These are phyloP conservation scores for Chrysemys picta DNA, from an alignment of 2,113 vertebrate genomes.

Conservation along the genomic window DNA sequence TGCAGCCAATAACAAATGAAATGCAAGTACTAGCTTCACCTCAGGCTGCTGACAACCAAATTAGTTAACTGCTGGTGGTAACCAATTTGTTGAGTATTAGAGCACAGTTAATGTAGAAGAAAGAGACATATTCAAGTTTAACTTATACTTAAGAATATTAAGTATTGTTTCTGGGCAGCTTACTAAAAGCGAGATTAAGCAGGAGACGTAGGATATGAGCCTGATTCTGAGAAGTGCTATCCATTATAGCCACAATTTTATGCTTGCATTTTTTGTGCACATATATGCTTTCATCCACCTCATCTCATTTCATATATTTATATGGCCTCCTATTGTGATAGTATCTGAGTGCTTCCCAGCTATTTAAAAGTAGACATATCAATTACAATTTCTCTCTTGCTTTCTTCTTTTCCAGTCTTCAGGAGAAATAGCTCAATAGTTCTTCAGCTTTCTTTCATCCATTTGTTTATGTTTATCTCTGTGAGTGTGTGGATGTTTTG, in stretches of 20 bases:
- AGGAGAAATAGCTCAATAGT: constrained; percentile 34
- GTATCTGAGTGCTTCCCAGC: constrained; percentile 8
- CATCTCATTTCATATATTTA: constrained; percentile 25
- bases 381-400: constrained; percentile 28
- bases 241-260: constrained; percentile 26
- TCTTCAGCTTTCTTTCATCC: constrained; percentile 46
- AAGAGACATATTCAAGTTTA: not conserved
- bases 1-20: constrained; percentile 5
- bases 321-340: constrained; percentile 1
- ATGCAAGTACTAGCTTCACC: not conserved
- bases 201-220: not conserved
- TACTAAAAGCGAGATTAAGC: constrained; percentile 13
- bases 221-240: constrained; percentile 36
- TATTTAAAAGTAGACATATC: constrained; percentile 15
- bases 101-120: not conserved
- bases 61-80: not conserved
- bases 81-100: not conserved
- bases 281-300: constrained; percentile 34
- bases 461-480: constrained; percentile 31
- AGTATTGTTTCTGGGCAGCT: constrained; percentile 12
- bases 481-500: constrained; percentile 26
- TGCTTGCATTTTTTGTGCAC: constrained; percentile 42
- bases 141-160: not conserved
- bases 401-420: constrained; percentile 27
- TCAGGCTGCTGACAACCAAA: not conserved